These are phyloP conservation scores for Scortum barcoo DNA, from an alignment of 2,113 vertebrate genomes.

Conservation along the genomic window DNA sequence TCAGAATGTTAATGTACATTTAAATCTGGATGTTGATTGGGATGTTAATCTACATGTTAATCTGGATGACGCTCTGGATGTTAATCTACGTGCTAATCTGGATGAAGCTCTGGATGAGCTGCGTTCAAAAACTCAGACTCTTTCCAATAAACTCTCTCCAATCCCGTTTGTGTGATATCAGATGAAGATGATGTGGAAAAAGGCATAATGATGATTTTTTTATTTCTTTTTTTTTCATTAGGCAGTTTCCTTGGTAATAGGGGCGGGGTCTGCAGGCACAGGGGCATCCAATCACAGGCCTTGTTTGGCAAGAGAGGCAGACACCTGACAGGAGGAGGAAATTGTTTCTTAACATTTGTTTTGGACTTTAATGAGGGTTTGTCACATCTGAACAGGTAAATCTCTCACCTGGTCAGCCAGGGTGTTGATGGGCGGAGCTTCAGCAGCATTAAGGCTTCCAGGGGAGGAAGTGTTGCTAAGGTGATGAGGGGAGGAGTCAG, in stretches of 20 bases:
- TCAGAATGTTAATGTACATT: too few relatives aligned
- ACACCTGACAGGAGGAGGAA: slow-evolving; percentile 76
- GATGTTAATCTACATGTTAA: too few relatives aligned
- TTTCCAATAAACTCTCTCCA: slow-evolving; percentile 13
- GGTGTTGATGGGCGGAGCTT: slow-evolving; percentile 91
- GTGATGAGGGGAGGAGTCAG: slow-evolving; percentile 85
- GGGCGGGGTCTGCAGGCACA: slow-evolving; percentile 31
- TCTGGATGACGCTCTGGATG: too few relatives aligned
- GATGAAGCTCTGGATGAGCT: background rate
- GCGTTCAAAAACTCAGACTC: background rate
- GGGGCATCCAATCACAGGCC: slow-evolving; percentile 89
- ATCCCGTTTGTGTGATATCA: background rate
- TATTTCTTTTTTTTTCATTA: slow-evolving; percentile 75
- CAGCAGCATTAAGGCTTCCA: slow-evolving; percentile 92
- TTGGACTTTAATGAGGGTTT: background rate
- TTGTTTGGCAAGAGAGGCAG: slow-evolving; percentile 94
- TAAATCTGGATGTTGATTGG: too few relatives aligned
- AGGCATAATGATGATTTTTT: slow-evolving; percentile 72
- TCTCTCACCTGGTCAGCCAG: slow-evolving; percentile 86
- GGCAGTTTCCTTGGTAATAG: slow-evolving; percentile 48
- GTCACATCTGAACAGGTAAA: background rate
- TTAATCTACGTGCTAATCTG: too few relatives aligned
- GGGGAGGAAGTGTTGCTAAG: slow-evolving; percentile 95
- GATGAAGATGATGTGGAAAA: slow-evolving; percentile 33
- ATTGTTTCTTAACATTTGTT: background rate